Percentiles rank a stretch among this genome's conserved stretches.
Conservation (phyloP, 2,888 invertebrate genomes). For the Chrysodeixis includens region DNA sequence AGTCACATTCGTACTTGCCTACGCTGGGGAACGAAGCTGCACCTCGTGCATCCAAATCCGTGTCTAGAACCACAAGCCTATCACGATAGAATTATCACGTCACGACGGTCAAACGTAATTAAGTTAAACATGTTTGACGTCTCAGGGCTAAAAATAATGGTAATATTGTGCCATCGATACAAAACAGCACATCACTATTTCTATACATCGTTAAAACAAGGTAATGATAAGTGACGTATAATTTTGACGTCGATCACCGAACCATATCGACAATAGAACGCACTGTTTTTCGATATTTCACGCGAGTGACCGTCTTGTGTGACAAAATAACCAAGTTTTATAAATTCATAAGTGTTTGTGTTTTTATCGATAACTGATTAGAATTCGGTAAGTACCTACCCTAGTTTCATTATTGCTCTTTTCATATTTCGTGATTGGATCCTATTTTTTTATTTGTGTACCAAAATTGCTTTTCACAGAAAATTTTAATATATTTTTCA, state of each 20-base stretch:
- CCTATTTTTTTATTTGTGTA: slow-evolving; percentile 1
- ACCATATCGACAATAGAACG: slow-evolving; percentile 53
- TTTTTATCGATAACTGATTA: slow-evolving; percentile 9
- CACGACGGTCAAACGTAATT: no score
- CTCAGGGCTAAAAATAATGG: not conserved
- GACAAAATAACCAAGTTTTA: slow-evolving; percentile 3
- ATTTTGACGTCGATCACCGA: slow-evolving; percentile 51
- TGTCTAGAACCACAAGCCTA: no score
- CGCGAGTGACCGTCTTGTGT: slow-evolving; percentile 20
- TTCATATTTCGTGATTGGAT: not conserved
- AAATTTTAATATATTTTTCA: not conserved
- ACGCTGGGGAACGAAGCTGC: no score
- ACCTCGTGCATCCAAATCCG: no score
- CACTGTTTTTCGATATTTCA: slow-evolving; percentile 51
- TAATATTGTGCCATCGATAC: no score
- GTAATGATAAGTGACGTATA: slow-evolving; percentile 53
- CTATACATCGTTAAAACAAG: slow-evolving; percentile 23
- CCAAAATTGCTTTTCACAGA: not conserved
- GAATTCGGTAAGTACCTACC: slow-evolving; percentile 31
- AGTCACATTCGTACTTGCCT: no score
- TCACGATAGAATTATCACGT: no score
- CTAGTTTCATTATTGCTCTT: not conserved
- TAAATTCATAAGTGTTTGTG: slow-evolving; percentile 4
- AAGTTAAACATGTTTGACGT: no score
- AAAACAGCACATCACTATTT: slow-evolving; percentile 31